Percentiles rank a stretch among this genome's conserved stretches.
Conservation (phyloP, 1,140 invertebrate genomes). For the Drosophila takahashii region DNA sequence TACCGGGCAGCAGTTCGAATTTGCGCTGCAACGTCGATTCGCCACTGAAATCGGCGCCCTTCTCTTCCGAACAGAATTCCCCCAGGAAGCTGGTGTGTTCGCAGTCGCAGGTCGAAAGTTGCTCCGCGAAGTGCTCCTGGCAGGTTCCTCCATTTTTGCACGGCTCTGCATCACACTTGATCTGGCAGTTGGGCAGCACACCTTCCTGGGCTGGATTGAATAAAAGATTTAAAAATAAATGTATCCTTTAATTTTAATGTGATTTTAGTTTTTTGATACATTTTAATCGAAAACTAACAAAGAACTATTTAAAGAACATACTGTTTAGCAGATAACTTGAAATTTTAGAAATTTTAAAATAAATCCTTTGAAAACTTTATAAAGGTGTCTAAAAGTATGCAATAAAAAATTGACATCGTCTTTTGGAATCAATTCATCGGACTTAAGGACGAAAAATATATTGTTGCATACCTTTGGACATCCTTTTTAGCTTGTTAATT, state of each 20-base stretch:
- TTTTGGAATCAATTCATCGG: no score
- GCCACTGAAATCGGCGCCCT: constrained; percentile 94
- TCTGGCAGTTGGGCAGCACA: constrained; percentile 92
- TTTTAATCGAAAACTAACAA: no score
- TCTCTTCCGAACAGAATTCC: constrained; percentile 91
- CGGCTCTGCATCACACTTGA: constrained; percentile 94
- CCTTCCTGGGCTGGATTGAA: constrained; percentile 85
- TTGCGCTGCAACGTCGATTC: constrained; percentile 92
- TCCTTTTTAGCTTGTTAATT: no score
- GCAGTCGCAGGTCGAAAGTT: constrained; percentile 94
- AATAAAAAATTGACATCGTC: no score
- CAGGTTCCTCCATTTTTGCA: constrained; percentile 95
- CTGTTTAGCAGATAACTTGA: no score
- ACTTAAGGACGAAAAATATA: no score
- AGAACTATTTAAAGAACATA: no score
- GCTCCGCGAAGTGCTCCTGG: constrained; percentile 94
- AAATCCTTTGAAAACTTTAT: neutral
- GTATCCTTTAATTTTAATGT: neutral
- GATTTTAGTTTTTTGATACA: no score
- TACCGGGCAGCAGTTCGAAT: constrained; percentile 87
- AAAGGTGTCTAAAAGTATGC: no score
- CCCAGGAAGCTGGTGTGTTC: constrained; percentile 95
- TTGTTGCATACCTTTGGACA: no score
- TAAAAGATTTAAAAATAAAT: neutral
- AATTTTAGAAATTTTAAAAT: neutral